A percentile compares a stretch with the other conserved stretches of the same genome.
These are phyloP conservation scores for Chrysotoxum bicinctum DNA, from an alignment of 2,888 invertebrate species.

Conservation along the genomic window DNA sequence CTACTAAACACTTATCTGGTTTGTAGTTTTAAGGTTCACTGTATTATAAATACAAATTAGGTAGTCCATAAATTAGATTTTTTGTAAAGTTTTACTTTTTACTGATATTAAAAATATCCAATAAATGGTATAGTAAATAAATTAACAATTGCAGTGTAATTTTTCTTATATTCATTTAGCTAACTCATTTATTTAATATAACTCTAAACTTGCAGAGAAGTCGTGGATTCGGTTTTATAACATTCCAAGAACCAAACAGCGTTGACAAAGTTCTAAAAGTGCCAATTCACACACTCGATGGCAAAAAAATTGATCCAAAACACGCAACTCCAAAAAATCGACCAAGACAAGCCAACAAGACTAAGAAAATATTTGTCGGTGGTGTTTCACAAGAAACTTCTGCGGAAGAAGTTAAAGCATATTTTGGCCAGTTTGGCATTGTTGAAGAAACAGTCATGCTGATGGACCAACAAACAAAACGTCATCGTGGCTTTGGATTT, in stretches of 20 bases:
- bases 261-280: conserved; percentile 95
- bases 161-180: not conserved
- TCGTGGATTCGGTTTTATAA: conserved; percentile 96
- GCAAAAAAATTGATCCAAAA: conserved; percentile 96
- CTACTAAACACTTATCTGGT: conserved; percentile 9
- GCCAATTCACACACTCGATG: conserved; percentile 94
- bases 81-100: not conserved
- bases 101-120: not conserved
- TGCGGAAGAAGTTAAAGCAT: conserved; percentile 94
- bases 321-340: conserved; percentile 96
- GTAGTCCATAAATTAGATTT: not conserved
- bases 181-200: not conserved
- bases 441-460: conserved; percentile 96
- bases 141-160: not conserved
- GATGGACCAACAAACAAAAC: conserved; percentile 96
- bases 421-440: conserved; percentile 94
- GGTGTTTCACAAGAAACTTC: conserved; percentile 96
- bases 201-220: conserved; percentile 87
- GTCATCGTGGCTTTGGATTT: conserved; percentile 95
- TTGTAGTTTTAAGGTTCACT: conserved; percentile 33
- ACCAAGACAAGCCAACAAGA: conserved; percentile 91
- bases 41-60: conserved; percentile 26
- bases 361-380: conserved; percentile 96
- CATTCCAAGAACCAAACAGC: conserved; percentile 94
- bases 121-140: not conserved